A percentile compares a stretch with the other conserved stretches of the same genome.
phyloP scores from a whole-genome alignment of 2,797 vertebrate species.

The Amazona finschi region DNA sequence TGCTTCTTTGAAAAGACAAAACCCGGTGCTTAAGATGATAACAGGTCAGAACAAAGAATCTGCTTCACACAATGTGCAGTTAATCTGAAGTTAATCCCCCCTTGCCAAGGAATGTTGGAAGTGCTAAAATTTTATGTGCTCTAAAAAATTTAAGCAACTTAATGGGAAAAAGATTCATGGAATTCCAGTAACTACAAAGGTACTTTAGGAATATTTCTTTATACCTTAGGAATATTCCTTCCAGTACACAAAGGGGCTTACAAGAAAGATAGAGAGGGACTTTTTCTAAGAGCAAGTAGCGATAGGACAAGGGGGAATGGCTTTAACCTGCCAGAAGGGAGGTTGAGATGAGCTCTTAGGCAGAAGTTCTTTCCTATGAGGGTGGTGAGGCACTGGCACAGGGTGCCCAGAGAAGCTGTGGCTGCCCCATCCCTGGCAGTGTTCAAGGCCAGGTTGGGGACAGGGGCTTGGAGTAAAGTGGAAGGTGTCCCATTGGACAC shows the following conservation, averaged over 20 bases:
- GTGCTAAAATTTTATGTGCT: not conserved
- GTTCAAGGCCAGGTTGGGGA: not conserved
- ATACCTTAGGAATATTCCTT: not conserved
- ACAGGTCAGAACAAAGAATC: slow-evolving; percentile 7
- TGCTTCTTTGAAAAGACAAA: slow-evolving; percentile 15
- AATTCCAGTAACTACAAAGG: not conserved
- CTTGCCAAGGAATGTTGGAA: not conserved
- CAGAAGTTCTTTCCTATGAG: not conserved
- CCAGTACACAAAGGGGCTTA: not conserved
- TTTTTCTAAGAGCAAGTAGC: not conserved
- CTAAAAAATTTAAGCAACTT: not conserved
- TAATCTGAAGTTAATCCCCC: not conserved
- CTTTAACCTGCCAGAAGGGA: not conserved
- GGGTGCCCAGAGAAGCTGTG: not conserved
- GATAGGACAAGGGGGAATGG: not conserved
- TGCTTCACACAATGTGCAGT: not conserved
- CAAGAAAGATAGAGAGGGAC: not conserved
- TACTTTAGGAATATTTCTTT: not conserved
- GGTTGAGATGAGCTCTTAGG: not conserved
- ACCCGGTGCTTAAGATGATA: not conserved
- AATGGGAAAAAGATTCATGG: not conserved
- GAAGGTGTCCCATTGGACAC: not conserved
- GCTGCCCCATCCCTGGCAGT: not conserved
- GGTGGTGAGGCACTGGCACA: not conserved
- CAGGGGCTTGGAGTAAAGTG: not conserved